Evolutionary conservation across 2,113 vertebrate genomes (phyloP).

Genomic region (Syngnathus scovelli): DNA sequence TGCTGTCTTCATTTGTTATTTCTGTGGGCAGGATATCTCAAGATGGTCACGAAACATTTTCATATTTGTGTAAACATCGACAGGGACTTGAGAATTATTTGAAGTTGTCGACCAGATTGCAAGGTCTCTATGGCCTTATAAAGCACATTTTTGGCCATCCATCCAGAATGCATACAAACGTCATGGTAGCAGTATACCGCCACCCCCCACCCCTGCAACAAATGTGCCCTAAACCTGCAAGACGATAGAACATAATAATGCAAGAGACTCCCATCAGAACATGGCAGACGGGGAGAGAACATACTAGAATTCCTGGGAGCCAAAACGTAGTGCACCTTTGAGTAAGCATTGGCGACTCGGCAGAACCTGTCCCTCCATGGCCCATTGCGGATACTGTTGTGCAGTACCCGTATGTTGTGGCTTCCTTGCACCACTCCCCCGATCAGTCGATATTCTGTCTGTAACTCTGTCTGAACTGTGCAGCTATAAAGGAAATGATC

Average conservation of each 20-base stretch:
- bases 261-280: too few relatives aligned
- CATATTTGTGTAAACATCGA: neutral
- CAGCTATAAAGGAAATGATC: slow-evolving; percentile 27
- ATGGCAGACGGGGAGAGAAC: too few relatives aligned
- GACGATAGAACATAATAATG: too few relatives aligned
- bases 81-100: neutral
- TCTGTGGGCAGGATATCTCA: neutral
- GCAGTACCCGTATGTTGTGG: slow-evolving; percentile 10
- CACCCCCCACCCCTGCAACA: too few relatives aligned
- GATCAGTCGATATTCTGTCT: slow-evolving; percentile 41
- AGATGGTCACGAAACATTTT: neutral
- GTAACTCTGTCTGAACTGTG: slow-evolving; percentile 15
- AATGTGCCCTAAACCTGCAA: too few relatives aligned
- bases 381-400: too few relatives aligned
- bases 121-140: neutral
- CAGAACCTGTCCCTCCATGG: neutral
- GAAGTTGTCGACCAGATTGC: neutral
- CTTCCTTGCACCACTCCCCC: slow-evolving; percentile 29
- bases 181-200: neutral
- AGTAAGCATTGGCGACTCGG: neutral
- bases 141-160: neutral
- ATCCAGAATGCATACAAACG: neutral
- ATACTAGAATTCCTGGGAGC: too few relatives aligned
- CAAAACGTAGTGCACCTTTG: neutral
- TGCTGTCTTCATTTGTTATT: neutral